Percentiles rank a stretch among this genome's conserved stretches.
These are phyloP conservation scores for Onychostoma macrolepis DNA, from an alignment of 2,113 vertebrate species.

Conservation along the genomic window DNA sequence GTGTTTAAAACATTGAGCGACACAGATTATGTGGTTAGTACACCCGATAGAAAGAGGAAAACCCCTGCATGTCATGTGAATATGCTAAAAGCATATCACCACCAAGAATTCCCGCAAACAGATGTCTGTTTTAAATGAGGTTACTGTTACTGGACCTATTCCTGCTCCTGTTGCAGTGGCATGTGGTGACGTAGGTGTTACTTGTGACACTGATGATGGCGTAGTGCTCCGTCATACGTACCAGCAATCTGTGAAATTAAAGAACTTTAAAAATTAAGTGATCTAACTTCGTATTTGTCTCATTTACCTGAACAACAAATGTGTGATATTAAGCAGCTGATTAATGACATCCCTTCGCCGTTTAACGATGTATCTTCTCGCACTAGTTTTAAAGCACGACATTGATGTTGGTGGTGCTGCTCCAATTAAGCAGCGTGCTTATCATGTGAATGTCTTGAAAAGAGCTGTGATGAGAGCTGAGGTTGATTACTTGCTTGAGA, in stretches of 20 bases:
- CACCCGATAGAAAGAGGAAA: too few relatives aligned
- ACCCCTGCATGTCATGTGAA: not conserved
- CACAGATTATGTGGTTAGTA: too few relatives aligned
- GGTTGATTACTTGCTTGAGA: not conserved
- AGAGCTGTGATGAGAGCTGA: not conserved
- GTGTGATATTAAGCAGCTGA: not conserved
- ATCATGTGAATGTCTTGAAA: not conserved
- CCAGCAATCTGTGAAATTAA: too few relatives aligned
- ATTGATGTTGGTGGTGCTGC: not conserved
- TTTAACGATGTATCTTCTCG: constrained; percentile 61
- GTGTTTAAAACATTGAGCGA: not conserved
- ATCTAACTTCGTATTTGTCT: too few relatives aligned
- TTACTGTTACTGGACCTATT: too few relatives aligned
- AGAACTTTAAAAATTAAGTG: too few relatives aligned
- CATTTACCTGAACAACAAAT: not conserved
- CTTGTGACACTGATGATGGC: too few relatives aligned
- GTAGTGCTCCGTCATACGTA: too few relatives aligned
- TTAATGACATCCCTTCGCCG: constrained; percentile 50
- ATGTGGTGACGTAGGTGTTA: not conserved
- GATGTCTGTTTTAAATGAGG: not conserved
- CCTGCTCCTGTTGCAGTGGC: not conserved
- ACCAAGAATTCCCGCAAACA: too few relatives aligned
- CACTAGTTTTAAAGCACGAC: not conserved
- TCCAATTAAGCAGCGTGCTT: not conserved
- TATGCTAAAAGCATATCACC: not conserved